These are phyloP conservation scores for Aleiodes leptofemur DNA, from an alignment of 2,888 invertebrate species.

Conservation along the genomic window DNA sequence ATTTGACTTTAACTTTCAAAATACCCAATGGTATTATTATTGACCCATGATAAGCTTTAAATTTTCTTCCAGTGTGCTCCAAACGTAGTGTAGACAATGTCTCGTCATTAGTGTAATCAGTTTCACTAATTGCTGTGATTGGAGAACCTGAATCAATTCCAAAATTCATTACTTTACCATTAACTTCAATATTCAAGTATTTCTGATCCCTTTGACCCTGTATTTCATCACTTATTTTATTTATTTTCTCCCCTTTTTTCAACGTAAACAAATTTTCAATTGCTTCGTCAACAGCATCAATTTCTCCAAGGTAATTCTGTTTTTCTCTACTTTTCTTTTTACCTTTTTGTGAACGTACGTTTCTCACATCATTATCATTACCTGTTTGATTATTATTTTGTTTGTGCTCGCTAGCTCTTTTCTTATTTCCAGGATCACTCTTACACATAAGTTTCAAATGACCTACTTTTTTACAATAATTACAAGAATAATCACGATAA, in stretches of 20 bases:
- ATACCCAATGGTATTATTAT: neutral
- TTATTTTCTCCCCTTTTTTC: neutral
- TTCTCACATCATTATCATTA: neutral
- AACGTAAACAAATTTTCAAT: conserved; percentile 17
- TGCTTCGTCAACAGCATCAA: conserved; percentile 22
- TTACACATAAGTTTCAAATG: conserved; percentile 37
- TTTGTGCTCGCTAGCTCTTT: neutral
- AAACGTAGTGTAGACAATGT: neutral
- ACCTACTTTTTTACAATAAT: conserved; percentile 38
- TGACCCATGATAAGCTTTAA: neutral
- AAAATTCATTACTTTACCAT: neutral
- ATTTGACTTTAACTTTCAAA: neutral
- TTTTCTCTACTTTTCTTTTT: conserved; percentile 15
- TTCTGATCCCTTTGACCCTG: too few species aligned
- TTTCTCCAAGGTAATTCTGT: conserved; percentile 38
- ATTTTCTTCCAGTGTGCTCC: neutral
- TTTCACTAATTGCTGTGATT: conserved; percentile 8
- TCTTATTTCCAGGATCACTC: conserved; percentile 7
- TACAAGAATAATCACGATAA: conserved; percentile 39
- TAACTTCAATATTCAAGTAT: neutral
- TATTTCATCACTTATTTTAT: neutral
- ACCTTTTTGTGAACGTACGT: neutral
- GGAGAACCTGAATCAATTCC: conserved; percentile 10
- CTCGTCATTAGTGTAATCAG: neutral
- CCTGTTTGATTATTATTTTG: neutral